phyloP scores from a whole-genome alignment of 2,888 invertebrate genomes.

The Diarsia rubi region DNA sequence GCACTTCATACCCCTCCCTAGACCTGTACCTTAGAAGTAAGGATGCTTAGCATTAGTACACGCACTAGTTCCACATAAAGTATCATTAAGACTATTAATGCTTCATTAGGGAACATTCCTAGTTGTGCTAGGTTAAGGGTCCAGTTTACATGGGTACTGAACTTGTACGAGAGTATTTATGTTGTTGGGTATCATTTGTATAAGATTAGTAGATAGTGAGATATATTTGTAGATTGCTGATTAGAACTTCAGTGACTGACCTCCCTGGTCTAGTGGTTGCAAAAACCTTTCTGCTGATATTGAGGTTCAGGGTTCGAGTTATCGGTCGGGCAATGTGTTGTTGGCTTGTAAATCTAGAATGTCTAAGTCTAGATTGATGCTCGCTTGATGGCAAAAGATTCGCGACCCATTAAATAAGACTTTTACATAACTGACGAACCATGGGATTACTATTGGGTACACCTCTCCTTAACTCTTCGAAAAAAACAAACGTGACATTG shows the following conservation, averaged over 20 bases:
- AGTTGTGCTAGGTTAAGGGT: neutral
- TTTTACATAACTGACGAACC: too few relatives aligned
- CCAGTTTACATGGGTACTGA: neutral
- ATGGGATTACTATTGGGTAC: too few relatives aligned
- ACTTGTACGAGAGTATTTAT: constrained; percentile 8
- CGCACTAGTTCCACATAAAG: constrained; percentile 36
- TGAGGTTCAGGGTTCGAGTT: neutral
- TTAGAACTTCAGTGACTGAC: neutral
- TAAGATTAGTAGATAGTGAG: constrained; percentile 10
- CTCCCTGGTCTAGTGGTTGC: neutral
- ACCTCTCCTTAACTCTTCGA: neutral
- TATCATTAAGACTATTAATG: constrained; percentile 44
- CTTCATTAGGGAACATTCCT: constrained; percentile 27
- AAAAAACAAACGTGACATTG: too few relatives aligned
- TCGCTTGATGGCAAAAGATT: neutral
- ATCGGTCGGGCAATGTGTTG: neutral
- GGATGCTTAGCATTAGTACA: neutral
- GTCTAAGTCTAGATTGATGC: neutral
- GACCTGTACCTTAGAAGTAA: neutral
- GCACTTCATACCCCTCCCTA: neutral
- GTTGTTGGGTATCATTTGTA: constrained; percentile 2
- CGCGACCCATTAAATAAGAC: too few relatives aligned
- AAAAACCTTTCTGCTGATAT: neutral
- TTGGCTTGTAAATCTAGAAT: neutral
- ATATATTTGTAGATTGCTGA: neutral